Evolutionary conservation across 2,888 invertebrate species (phyloP), one percentile per base, ranked within the genome.

Genomic region (Kuschelorhynchus macadamiae): DNA sequence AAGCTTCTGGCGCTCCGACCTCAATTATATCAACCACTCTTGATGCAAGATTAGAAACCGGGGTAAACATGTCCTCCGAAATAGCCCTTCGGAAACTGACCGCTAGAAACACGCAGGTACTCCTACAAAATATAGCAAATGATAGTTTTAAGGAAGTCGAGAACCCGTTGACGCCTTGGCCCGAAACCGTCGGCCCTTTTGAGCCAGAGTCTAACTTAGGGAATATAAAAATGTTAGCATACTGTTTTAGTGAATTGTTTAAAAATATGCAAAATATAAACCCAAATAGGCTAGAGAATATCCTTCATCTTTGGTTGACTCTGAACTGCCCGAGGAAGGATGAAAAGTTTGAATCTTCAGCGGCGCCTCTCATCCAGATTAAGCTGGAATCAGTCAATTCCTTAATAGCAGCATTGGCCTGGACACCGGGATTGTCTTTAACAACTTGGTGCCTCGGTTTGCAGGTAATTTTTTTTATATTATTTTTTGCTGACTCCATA

Each of bases 241-340:
- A 86, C 71, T 91, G 91, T 71, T 92, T 92, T 75, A 89, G 91
- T 76, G 86, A 86, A 72, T 86, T 92, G 75, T 91, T 92, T 78
- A 86, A 87, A n/a, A 88, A 90, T 74, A 82, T 90, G 50, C 88
- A 89, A 75, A 78, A 87, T 87, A 88, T 90, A 81, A 89, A 90
- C 53, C 90, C 92, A 80, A 88, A 91, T 16, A 91, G 92, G 80
- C 87, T 96, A 80, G 96, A 96, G 83, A 90, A 93, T 79, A 90
- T 94, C 50, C 85, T 96, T 33, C 92, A 94, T 73, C 85, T 96
- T 73, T 96, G 96, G 94, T 85, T 96, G 70, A 95, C 94, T 1
- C 85, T 96, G 70, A 95, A 94, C 88, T 87, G 77, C 62, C 76
- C 76, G n/a, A 76, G 75, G 44, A 85, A 46, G 79, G 85, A 83